Evolutionary conservation across 1,140 invertebrate genomes (phyloP), one percentile per base, ranked within the genome.

Genomic region (Phortica variegata): DNA sequence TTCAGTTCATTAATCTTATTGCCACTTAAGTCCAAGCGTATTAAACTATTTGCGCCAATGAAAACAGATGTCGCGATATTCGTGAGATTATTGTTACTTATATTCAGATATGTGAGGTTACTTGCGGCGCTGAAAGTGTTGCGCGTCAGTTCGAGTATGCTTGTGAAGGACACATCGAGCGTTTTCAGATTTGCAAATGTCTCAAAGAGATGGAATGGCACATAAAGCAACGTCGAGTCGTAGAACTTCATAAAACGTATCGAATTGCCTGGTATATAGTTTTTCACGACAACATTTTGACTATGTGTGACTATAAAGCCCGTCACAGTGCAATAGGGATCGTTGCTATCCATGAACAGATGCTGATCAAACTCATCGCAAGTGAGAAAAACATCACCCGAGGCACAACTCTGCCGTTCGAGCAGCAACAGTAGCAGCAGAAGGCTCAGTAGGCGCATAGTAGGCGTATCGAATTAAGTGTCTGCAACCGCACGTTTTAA

Each of bases 171-270:
- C 0, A 75, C 60, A 39, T 75, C 73, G 13, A 76, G 43, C 0
- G 68, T 74, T 17, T 69, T 63, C 1, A 76, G 44, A 5, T 60
- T 47, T 0, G 52, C 49, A 34, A 72, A 73, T 2, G 62, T 62
- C 36, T 71, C 66, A 45, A 76, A 76, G 1, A 76, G 33, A 33
- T 62, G 69, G 5, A 71, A 66, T 23, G 73, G 73, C 41, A 76
- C 49, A 43, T 73, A 73, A 16, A 75, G 51, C 44, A 75, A 42
- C 8, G 56, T 56, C 1, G 70, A 75, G 6, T 72, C 61, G 46
- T 75, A 73, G 54, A 76, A 76, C 43, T 76, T 76, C 65, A 76
- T 75, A 31, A 68, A 74, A 54, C 66, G 71, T n/a, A 69, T 63
- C 54, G 54, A 40, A 13, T 72, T 71, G 0, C 58, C 72, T 26